phyloP scores from a whole-genome alignment of 1,140 invertebrate species.

The Temnothorax curvispinosus region DNA sequence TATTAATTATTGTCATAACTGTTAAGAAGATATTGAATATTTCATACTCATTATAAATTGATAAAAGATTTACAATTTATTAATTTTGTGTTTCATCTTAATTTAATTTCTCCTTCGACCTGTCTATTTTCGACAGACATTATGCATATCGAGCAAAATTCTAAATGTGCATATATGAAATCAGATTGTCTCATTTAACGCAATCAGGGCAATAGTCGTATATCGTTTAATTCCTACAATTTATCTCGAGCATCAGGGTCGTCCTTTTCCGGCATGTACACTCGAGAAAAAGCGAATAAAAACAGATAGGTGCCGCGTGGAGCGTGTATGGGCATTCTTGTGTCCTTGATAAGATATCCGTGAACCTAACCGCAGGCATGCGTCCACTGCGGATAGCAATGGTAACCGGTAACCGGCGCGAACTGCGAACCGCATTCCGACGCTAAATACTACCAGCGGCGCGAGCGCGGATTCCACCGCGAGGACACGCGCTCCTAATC shows the following conservation, averaged over 20 bases:
- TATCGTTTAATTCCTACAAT: constrained; percentile 60
- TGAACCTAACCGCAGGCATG: constrained; percentile 66
- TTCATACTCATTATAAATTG: background rate
- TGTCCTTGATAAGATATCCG: constrained; percentile 73
- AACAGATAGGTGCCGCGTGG: constrained; percentile 55
- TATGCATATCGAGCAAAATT: background rate
- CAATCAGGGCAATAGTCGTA: constrained; percentile 14
- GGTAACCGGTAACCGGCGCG: constrained; percentile 67
- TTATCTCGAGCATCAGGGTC: constrained; percentile 47
- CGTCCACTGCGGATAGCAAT: constrained; percentile 56
- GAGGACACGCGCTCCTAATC: constrained; percentile 53
- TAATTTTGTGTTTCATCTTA: background rate
- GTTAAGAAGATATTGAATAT: background rate
- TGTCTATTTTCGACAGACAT: background rate
- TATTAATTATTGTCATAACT: background rate
- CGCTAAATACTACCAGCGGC: constrained; percentile 54
- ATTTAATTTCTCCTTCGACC: background rate
- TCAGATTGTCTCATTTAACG: constrained; percentile 34
- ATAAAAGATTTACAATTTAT: background rate
- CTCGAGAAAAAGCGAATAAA: constrained; percentile 42
- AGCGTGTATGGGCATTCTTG: constrained; percentile 62
- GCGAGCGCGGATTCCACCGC: constrained; percentile 25
- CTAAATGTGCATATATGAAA: background rate
- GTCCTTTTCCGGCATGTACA: background rate
- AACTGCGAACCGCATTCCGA: constrained; percentile 68